Base-by-base conservation (phyloP, 1,140 invertebrate species). In the Linepithema humile region DNA sequence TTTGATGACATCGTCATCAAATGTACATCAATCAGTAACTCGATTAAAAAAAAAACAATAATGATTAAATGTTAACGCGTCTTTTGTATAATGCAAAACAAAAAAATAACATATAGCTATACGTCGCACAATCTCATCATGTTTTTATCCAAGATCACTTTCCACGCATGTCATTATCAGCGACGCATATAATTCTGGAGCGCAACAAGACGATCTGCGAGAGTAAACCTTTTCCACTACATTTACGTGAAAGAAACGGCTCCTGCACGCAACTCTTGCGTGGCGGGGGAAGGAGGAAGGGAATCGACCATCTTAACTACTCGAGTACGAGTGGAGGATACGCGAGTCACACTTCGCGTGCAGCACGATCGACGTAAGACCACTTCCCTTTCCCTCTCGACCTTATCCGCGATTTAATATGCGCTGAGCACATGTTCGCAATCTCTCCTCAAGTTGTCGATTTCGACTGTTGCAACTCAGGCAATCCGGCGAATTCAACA, bases 321-420 rank as follows among this genome's bases (percentile, higher is more conserved):
- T 69, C 43, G 43, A 45, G 43, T n/a, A n/a, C n/a, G n/a, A n/a
- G n/a, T n/a, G 9, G 38, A 45, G 43, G 10, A 7, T 45, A 45
- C 12, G n/a, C n/a, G 15, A n/a, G 29, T 26, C 43, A 26, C 45
- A 26, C 45, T n/a, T 15, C 38, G 65, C 35, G 48, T 70, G 62
- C 59, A 65, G 48, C 29, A 43, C 73, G 40, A 64, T 75, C 59
- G 72, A 60, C 38, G 59, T 64, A 70, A 80, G 60, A 38, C 45
- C n/a, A 23, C n/a, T 80, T 80, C 75, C 64, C 64, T 80, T 70
- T 80, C 64, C 48, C 26, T 70, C 50, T 55, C 75, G 48, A 70
- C 26, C 48, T 80, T 80, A 80, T 43, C 35, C 64, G n/a, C 48
- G 50, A 55, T 80, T 70, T 48, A 57, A 29, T 6, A 70, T 48